Conservation (phyloP, 1,140 invertebrate genomes). For the Cotesia chilonis region DNA sequence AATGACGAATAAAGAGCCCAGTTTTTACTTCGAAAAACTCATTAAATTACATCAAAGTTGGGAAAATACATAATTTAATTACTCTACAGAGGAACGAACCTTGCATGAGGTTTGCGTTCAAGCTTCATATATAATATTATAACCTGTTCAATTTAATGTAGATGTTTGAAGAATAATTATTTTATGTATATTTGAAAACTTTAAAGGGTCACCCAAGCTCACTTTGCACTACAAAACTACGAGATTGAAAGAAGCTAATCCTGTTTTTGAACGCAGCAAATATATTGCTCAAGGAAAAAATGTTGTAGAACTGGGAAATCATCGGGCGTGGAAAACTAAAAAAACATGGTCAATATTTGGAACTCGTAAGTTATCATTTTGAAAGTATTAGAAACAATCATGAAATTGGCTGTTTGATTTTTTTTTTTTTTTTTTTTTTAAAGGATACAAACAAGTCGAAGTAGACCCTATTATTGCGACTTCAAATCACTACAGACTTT, state of each 20-base stretch:
- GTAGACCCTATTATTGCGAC: constrained; percentile 40
- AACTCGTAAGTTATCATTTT: constrained; percentile 28
- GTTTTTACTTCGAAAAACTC: too few relatives aligned
- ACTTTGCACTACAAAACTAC: constrained; percentile 68
- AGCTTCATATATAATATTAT: too few relatives aligned
- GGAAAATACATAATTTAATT: too few relatives aligned
- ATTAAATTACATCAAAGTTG: too few relatives aligned
- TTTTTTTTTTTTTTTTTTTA: neutral
- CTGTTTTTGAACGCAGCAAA: constrained; percentile 70
- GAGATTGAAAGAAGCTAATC: constrained; percentile 65
- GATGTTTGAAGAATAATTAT: too few relatives aligned
- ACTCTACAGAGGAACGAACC: too few relatives aligned
- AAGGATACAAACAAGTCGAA: constrained; percentile 37
- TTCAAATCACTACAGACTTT: constrained; percentile 46
- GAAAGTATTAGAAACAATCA: constrained; percentile 5
- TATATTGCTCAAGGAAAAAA: constrained; percentile 68
- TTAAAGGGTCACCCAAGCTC: constrained; percentile 42
- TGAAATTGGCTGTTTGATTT: neutral
- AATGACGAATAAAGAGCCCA: too few relatives aligned
- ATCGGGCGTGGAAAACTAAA: constrained; percentile 69
- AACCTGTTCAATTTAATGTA: too few relatives aligned
- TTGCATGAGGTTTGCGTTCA: too few relatives aligned
- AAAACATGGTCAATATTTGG: constrained; percentile 33
- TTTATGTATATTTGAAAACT: neutral
- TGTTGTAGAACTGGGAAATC: constrained; percentile 72